Conservation (phyloP, 2,888 invertebrate genomes). For the Nemapogon koenigi region DNA sequence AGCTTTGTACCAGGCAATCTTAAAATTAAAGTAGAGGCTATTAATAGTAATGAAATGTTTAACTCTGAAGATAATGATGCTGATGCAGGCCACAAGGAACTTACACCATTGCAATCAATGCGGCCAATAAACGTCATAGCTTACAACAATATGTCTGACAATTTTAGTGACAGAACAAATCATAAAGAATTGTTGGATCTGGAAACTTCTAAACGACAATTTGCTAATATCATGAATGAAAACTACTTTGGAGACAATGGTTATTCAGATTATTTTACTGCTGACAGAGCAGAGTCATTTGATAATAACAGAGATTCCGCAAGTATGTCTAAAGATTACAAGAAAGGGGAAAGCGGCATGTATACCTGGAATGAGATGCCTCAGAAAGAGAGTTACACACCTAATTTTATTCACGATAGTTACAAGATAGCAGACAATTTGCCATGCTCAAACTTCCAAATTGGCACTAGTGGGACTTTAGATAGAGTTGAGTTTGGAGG, state of each 20-base stretch:
- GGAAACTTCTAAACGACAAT: slow-evolving; percentile 50
- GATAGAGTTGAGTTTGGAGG: slow-evolving; percentile 12
- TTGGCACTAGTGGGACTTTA: slow-evolving; percentile 8
- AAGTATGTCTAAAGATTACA: slow-evolving; percentile 26
- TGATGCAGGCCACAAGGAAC: slow-evolving; percentile 19
- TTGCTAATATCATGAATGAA: slow-evolving; percentile 55
- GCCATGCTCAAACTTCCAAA: slow-evolving; percentile 14
- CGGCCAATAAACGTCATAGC: slow-evolving; percentile 49
- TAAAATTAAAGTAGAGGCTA: slow-evolving; percentile 46
- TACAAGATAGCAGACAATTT: slow-evolving; percentile 49
- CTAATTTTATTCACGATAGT: slow-evolving; percentile 54
- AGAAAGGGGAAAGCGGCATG: slow-evolving; percentile 32
- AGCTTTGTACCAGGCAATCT: slow-evolving; percentile 23
- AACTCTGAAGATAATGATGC: slow-evolving; percentile 28
- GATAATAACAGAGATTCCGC: slow-evolving; percentile 29
- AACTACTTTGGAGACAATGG: slow-evolving; percentile 57
- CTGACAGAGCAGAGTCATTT: slow-evolving; percentile 46
- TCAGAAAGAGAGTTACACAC: slow-evolving; percentile 49
- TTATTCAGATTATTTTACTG: slow-evolving; percentile 53
- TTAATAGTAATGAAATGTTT: slow-evolving; percentile 37
- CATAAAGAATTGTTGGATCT: slow-evolving; percentile 45
- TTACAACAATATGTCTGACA: slow-evolving; percentile 39
- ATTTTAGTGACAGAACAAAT: slow-evolving; percentile 47
- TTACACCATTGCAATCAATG: slow-evolving; percentile 36
- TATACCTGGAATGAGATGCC: slow-evolving; percentile 54